phyloP scores from a whole-genome alignment of 2,797 vertebrate species.

The Naso thynnoides region DNA sequence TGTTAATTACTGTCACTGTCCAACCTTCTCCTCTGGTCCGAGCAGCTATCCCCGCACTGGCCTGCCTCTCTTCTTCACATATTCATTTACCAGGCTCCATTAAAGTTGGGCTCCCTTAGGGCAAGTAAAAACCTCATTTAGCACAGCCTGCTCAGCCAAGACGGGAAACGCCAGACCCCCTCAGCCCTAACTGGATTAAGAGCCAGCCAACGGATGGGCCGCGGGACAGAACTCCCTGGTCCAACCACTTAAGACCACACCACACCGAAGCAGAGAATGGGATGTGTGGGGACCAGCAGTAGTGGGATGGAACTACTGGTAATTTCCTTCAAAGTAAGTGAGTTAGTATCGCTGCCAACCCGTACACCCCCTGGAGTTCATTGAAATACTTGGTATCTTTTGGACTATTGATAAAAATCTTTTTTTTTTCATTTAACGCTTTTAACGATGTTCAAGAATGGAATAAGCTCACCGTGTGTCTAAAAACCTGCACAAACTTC shows the following conservation, averaged over 20 bases:
- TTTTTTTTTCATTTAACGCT: not conserved
- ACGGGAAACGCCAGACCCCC: constrained; percentile 84
- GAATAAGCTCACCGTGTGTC: too few species aligned
- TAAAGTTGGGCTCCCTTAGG: constrained; percentile 83
- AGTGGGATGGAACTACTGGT: constrained; percentile 4
- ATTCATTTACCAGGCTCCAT: constrained; percentile 84
- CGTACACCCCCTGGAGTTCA: not conserved
- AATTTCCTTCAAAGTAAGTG: constrained; percentile 39
- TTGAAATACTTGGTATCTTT: not conserved
- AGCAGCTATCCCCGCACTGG: constrained; percentile 39
- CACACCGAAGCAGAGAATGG: constrained; percentile 60
- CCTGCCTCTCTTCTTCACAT: constrained; percentile 65
- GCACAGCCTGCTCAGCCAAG: constrained; percentile 81
- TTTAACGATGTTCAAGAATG: too few species aligned
- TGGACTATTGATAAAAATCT: not conserved
- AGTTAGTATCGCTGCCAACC: not conserved
- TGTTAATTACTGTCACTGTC: constrained; percentile 69
- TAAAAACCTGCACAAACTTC: too few species aligned
- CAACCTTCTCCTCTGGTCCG: constrained; percentile 34
- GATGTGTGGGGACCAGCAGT: constrained; percentile 43
- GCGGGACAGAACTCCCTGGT: constrained; percentile 82
- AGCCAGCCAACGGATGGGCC: constrained; percentile 85
- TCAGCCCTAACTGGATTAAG: constrained; percentile 85
- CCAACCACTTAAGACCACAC: constrained; percentile 74
- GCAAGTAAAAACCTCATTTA: constrained; percentile 87